A percentile compares a stretch with the other conserved stretches of the same genome.
Evolutionary conservation across 2,888 invertebrate genomes (phyloP).

Genomic region (Xiphydria camelus): DNA sequence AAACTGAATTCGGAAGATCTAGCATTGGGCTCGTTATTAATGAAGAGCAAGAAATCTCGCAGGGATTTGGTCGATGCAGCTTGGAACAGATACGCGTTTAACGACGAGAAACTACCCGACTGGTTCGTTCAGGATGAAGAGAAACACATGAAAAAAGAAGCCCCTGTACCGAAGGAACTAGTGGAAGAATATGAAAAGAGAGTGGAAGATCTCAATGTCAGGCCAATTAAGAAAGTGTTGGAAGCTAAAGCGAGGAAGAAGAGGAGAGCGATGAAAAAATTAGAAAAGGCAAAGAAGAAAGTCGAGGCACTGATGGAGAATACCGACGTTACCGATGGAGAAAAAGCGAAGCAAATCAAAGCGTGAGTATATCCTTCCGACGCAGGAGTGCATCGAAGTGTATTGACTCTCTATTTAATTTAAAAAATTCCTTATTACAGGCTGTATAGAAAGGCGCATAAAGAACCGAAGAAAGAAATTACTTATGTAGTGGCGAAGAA

Average conservation of each 20-base stretch:
- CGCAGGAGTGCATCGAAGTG: too few species aligned
- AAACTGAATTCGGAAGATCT: constrained; percentile 85
- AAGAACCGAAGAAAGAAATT: constrained; percentile 84
- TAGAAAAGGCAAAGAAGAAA: constrained; percentile 94
- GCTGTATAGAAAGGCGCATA: constrained; percentile 87
- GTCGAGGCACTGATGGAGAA: constrained; percentile 92
- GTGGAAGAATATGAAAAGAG: constrained; percentile 84
- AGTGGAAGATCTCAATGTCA: constrained; percentile 83
- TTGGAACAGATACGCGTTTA: constrained; percentile 92
- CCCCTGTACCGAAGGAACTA: constrained; percentile 85
- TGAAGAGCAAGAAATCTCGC: constrained; percentile 86
- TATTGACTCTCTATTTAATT: too few species aligned
- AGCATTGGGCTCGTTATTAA: constrained; percentile 89
- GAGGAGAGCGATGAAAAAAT: constrained; percentile 79
- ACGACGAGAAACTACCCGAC: constrained; percentile 88
- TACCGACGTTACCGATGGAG: constrained; percentile 85
- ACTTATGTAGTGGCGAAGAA: constrained; percentile 95
- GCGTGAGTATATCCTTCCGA: constrained; percentile 65
- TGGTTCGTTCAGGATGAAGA: constrained; percentile 97
- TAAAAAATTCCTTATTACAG: constrained; percentile 61
- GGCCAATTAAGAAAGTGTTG: constrained; percentile 96
- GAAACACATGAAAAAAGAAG: constrained; percentile 81
- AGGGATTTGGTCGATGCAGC: constrained; percentile 88
- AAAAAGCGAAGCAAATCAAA: constrained; percentile 91
- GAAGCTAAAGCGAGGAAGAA: constrained; percentile 98